These are phyloP conservation scores for Lemur catta DNA, from an alignment of 2,797 vertebrate species.

Conservation along the genomic window DNA sequence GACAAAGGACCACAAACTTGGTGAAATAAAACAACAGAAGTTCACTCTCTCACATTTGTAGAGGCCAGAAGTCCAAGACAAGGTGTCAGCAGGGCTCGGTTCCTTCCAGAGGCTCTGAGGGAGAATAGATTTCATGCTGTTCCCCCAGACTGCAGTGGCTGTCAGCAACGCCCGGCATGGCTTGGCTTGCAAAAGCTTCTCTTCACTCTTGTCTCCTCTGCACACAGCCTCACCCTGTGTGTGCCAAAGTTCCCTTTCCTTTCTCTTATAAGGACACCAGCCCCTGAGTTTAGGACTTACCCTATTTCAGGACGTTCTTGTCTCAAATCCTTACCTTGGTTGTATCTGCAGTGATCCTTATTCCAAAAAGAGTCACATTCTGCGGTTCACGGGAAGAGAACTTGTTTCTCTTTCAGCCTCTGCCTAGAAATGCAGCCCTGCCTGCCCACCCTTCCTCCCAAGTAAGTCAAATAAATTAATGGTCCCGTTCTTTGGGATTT, in stretches of 20 bases:
- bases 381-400: background rate
- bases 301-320: background rate
- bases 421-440: background rate
- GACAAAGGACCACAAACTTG: background rate
- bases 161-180: fast-evolving
- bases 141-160: no score
- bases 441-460: background rate
- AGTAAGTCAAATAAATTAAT: background rate
- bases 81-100: no score
- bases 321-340: background rate
- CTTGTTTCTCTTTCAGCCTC: background rate
- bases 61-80: background rate
- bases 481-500: background rate
- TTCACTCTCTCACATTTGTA: background rate
- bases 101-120: background rate
- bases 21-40: background rate
- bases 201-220: background rate
- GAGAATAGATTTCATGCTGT: fast-evolving
- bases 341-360: background rate
- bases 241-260: background rate
- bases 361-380: background rate
- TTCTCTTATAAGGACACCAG: background rate
- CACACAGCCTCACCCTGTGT: background rate
- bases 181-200: background rate
- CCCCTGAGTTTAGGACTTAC: background rate